Evolutionary conservation across 2,113 vertebrate species (phyloP).

Genomic region (Montifringilla adamsi): DNA sequence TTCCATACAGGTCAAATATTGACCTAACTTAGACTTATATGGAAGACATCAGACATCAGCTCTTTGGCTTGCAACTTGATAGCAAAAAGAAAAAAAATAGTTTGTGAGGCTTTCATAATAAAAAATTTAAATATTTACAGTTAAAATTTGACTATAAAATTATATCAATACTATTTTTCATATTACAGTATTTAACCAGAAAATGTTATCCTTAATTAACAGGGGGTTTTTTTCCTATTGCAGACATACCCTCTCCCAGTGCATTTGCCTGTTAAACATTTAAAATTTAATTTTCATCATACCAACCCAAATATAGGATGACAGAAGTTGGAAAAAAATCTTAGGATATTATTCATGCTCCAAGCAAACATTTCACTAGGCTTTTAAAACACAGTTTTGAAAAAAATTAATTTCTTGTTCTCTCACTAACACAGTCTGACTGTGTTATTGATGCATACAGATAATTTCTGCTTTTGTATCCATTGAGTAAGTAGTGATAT

Average conservation of each 20-base stretch:
- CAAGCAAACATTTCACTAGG: background rate
- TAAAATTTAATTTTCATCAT: background rate
- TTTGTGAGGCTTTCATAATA: background rate
- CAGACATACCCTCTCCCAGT: background rate
- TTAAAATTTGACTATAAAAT: background rate
- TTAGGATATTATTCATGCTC: background rate
- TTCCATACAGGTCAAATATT: background rate
- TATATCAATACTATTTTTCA: background rate
- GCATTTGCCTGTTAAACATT: background rate
- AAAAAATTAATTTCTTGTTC: background rate
- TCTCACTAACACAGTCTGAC: background rate
- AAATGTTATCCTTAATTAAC: background rate
- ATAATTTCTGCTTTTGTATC: background rate
- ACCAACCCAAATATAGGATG: background rate
- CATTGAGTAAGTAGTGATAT: background rate
- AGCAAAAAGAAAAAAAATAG: background rate
- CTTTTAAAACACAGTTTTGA: background rate
- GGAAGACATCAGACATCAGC: background rate
- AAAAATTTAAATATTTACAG: background rate
- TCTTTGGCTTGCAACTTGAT: background rate
- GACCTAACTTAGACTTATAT: background rate
- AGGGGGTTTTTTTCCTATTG: background rate
- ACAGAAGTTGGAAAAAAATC: background rate
- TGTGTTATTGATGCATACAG: background rate
- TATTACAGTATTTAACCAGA: background rate